Evolutionary conservation across 2,113 vertebrate genomes (phyloP).

Genomic region (Aptenodytes forsteri): DNA sequence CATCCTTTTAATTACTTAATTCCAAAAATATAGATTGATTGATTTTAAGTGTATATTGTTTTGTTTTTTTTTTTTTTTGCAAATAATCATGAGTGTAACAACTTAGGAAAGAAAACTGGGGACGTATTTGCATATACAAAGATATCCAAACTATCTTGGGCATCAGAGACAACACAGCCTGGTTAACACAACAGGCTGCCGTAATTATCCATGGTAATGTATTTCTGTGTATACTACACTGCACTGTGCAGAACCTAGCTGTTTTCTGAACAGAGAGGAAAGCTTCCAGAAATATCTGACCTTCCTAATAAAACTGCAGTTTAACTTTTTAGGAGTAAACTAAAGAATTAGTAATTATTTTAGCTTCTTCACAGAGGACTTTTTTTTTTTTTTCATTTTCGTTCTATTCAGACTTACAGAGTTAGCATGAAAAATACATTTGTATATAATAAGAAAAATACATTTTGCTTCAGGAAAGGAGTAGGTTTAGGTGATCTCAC

Average conservation of each 20-base stretch:
- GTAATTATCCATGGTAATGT: not conserved
- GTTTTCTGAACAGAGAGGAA: not conserved
- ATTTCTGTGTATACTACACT: not conserved
- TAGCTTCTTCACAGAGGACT: not conserved
- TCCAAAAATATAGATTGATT: not conserved
- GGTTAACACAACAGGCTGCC: not conserved
- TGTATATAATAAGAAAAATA: not conserved
- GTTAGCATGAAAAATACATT: not conserved
- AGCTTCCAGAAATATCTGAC: not conserved
- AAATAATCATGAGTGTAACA: not conserved
- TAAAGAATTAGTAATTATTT: not conserved
- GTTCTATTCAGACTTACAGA: not conserved
- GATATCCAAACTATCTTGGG: not conserved
- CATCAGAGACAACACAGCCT: not conserved
- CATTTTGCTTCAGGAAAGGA: not conserved
- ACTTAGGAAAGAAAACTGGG: not conserved
- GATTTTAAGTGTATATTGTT: not conserved
- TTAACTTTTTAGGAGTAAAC: not conserved
- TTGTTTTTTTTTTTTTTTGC: not conserved
- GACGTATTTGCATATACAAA: slow-evolving; percentile 11
- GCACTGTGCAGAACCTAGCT: not conserved
- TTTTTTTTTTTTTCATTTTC: not conserved
- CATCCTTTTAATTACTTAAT: not conserved
- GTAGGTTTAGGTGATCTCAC: not conserved
- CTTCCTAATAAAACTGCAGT: not conserved